Conservation (phyloP, 2,797 vertebrate genomes). For the Micromesistius poutassou region DNA sequence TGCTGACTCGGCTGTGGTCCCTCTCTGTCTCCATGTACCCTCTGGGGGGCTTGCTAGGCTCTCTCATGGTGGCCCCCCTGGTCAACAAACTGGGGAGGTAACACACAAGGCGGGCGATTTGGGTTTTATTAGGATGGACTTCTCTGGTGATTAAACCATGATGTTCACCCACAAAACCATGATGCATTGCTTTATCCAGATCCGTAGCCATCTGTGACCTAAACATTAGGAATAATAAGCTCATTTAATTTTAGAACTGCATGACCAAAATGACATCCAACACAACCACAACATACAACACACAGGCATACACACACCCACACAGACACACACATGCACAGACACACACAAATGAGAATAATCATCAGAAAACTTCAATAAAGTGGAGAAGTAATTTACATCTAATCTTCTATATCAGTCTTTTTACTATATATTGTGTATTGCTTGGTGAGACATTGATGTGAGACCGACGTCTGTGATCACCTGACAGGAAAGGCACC, state of each 20-base stretch:
- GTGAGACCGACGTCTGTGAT: not conserved
- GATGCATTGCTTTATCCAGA: not conserved
- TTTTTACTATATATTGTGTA: not conserved
- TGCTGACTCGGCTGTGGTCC: slow-evolving; percentile 85
- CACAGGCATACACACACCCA: too few species aligned
- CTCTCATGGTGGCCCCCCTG: slow-evolving; percentile 86
- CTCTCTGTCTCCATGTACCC: slow-evolving; percentile 92
- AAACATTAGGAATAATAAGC: not conserved
- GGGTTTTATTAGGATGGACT: not conserved
- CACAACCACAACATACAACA: not conserved
- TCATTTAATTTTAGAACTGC: not conserved
- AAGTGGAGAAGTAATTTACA: not conserved
- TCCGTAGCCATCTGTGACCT: not conserved
- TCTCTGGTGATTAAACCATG: not conserved
- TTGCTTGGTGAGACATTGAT: not conserved
- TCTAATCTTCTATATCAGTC: not conserved
- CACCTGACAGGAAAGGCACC: slow-evolving; percentile 82
- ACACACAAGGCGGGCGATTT: not conserved
- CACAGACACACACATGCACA: too few species aligned
- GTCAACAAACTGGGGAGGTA: slow-evolving; percentile 88
- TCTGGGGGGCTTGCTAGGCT: slow-evolving; percentile 87
- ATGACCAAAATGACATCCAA: not conserved
- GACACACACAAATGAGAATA: too few species aligned
- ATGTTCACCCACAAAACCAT: not conserved
- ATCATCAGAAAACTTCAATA: not conserved